A percentile compares a stretch with the other conserved stretches of the same genome.
Evolutionary conservation across 2,113 vertebrate genomes (phyloP).

Genomic region (Strigops habroptila): DNA sequence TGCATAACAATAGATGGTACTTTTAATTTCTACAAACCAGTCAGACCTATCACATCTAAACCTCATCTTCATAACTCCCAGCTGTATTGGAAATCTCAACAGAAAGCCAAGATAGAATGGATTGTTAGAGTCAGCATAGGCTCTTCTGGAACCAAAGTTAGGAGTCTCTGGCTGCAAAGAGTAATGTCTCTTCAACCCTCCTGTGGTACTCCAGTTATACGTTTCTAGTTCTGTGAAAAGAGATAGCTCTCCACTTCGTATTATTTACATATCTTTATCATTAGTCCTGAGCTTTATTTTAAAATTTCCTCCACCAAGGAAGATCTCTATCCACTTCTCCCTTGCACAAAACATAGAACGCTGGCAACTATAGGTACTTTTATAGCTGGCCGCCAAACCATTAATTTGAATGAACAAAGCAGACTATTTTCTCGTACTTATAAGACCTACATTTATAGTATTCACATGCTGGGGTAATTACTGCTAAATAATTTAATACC

Average conservation of each 20-base stretch:
- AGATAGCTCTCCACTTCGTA: background rate
- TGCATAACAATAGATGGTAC: background rate
- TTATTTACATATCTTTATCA: background rate
- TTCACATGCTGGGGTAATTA: slow-evolving; percentile 74
- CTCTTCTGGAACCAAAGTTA: background rate
- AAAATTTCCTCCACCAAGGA: background rate
- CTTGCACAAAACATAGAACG: background rate
- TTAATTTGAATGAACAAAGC: slow-evolving; percentile 71
- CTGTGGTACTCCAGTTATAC: background rate
- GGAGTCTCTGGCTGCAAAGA: background rate
- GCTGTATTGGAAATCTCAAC: background rate
- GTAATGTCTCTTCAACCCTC: background rate
- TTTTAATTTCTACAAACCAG: background rate
- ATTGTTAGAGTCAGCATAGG: background rate
- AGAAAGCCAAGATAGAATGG: background rate
- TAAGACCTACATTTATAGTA: slow-evolving; percentile 71
- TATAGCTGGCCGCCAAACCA: slow-evolving; percentile 48
- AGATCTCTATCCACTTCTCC: background rate
- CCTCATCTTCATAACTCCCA: background rate
- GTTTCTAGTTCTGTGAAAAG: background rate
- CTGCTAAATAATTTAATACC: slow-evolving; percentile 76
- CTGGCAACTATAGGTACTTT: slow-evolving; percentile 23
- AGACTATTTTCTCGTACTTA: slow-evolving; percentile 66
- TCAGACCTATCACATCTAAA: background rate
- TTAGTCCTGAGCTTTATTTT: background rate